These are phyloP conservation scores for Perodicticus potto DNA, from an alignment of 2,797 vertebrate species.

Conservation along the genomic window DNA sequence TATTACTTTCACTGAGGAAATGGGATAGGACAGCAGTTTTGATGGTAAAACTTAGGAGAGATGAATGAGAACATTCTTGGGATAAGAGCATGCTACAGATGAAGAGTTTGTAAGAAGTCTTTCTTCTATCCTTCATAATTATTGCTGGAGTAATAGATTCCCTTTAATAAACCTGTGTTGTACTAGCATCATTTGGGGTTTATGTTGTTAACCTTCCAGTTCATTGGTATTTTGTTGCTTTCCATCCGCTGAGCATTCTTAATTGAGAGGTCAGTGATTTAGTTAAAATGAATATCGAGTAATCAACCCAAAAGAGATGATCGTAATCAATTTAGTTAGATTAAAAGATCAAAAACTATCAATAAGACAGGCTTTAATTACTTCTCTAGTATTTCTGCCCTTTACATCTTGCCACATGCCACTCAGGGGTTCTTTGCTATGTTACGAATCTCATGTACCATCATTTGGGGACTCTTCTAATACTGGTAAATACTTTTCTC, in stretches of 20 bases:
- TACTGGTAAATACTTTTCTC: not conserved
- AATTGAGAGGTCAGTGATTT: not conserved
- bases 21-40: not conserved
- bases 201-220: slow-evolving; percentile 30
- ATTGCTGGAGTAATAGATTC: not conserved
- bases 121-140: not conserved
- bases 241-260: not conserved
- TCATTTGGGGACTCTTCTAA: not conserved
- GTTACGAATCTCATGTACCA: not conserved
- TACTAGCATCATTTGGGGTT: not conserved
- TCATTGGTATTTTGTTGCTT: slow-evolving; percentile 16
- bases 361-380: slow-evolving; percentile 5
- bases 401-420: not conserved
- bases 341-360: slow-evolving; percentile 62
- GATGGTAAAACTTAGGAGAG: not conserved
- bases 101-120: not conserved
- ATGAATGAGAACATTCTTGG: not conserved
- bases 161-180: not conserved
- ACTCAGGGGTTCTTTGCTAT: not conserved
- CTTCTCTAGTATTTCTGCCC: not conserved
- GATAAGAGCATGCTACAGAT: not conserved
- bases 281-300: slow-evolving; percentile 65
- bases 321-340: slow-evolving; percentile 62
- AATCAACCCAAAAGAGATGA: slow-evolving; percentile 47
- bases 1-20: not conserved